Percentiles rank a stretch among this genome's conserved stretches.
phyloP scores from a whole-genome alignment of 1,140 invertebrate species.

The Drosophila miranda region DNA sequence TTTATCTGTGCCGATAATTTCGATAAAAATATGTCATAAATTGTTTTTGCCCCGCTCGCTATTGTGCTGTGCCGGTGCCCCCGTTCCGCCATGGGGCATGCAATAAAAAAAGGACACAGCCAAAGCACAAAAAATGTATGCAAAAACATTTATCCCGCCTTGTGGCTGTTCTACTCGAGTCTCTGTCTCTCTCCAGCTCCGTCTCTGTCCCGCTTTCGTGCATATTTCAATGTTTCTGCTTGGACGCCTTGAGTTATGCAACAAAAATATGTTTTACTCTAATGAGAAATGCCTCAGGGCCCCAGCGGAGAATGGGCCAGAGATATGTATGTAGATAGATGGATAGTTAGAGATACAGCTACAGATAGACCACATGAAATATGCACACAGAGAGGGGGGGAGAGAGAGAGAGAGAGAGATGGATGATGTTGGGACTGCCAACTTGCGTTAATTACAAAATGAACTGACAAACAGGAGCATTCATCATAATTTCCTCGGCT shows the following conservation, averaged over 20 bases:
- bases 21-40: constrained; percentile 57
- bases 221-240: constrained; percentile 34
- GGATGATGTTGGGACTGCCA: not conserved
- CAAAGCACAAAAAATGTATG: constrained; percentile 12
- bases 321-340: not conserved
- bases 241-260: constrained; percentile 46
- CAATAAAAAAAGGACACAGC: constrained; percentile 39
- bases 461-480: constrained; percentile 39
- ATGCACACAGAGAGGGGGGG: too few species aligned
- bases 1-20: constrained; percentile 59
- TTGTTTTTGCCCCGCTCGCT: constrained; percentile 29
- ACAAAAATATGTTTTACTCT: constrained; percentile 38
- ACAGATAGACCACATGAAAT: too few species aligned
- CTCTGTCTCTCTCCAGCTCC: too few species aligned
- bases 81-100: not conserved
- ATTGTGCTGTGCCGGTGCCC: constrained; percentile 1
- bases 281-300: constrained; percentile 31
- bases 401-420: not conserved
- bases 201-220: not conserved
- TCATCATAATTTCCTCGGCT: constrained; percentile 47
- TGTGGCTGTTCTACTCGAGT: too few species aligned
- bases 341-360: not conserved
- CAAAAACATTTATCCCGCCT: constrained; percentile 7
- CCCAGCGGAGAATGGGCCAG: not conserved
- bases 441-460: constrained; percentile 40